Percentiles rank a stretch among this genome's conserved stretches.
phyloP scores from a whole-genome alignment of 2,113 vertebrate genomes.

The Eurypyga helias region DNA sequence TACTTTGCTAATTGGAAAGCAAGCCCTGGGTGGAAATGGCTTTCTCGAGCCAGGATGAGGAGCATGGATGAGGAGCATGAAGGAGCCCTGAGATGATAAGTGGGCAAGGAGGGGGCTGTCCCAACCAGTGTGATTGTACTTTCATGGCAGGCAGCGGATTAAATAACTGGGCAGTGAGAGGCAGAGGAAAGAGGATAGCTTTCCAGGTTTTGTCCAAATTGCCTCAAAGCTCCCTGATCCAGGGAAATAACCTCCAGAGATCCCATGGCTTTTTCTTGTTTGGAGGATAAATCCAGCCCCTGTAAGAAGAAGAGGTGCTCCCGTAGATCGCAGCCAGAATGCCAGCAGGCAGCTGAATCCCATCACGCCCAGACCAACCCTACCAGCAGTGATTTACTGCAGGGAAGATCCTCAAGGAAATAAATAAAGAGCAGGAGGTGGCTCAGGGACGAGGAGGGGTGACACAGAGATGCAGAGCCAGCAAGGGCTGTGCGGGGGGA shows the following conservation, averaged over 20 bases:
- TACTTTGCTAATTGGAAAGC: neutral
- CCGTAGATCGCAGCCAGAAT: neutral
- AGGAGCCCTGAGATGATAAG: neutral
- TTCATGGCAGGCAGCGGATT: neutral
- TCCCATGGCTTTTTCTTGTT: neutral
- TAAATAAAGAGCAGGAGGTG: slow-evolving; percentile 15
- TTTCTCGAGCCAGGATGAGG: too few species aligned
- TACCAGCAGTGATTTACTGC: slow-evolving; percentile 5
- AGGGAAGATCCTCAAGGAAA: neutral
- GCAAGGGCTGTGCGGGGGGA: neutral
- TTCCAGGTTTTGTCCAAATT: neutral
- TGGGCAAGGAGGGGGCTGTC: neutral
- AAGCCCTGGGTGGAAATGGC: neutral
- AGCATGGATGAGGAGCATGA: neutral
- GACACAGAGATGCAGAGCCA: neutral
- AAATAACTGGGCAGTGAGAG: neutral
- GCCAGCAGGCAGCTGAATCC: slow-evolving; percentile 4
- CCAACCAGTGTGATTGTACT: rapidly evolving
- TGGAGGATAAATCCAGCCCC: neutral
- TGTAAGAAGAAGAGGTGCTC: neutral
- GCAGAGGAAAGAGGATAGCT: neutral
- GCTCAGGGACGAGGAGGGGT: neutral
- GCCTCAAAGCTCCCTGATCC: neutral
- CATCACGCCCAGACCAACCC: neutral
- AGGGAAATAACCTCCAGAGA: rapidly evolving